Base-by-base conservation (phyloP, 2,888 invertebrate species). In the Polyploca ridens region DNA sequence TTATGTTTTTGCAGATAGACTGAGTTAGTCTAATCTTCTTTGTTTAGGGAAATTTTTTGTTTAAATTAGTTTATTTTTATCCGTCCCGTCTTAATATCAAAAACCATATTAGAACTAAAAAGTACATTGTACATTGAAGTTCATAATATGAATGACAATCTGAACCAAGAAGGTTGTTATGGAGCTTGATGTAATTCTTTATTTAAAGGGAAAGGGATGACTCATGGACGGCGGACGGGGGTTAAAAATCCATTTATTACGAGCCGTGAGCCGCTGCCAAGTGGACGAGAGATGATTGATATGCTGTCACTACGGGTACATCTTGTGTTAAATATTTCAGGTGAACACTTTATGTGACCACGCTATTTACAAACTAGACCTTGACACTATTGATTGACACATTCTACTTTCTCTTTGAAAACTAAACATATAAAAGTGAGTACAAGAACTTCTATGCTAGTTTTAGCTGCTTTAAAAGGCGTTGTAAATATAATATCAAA, bases 161-260 rank as follows among this genome's bases (percentile, higher is more conserved):
- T 19, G 54, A 54, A 19, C n/a, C 10, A 19, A 3, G 19, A 44
- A 3, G 11, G 41, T 41, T 38, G 27, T 10, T 11, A 60, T 44
- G 27, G 61, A 19, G 41, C 61, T 61, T 5, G 16, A 60, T 62
- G 62, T 33, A 38, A 57, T 62, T 62, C 44, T 33, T 58, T 44
- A 54, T 57, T 58, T 49, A 33, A 41, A 49, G 63, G 66, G 66
- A 63, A 64, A 54, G 60, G 65, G 64, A 65, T 65, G 64, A 63
- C 69, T 68, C 68, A 66, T 65, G 65, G 66, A 69, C 33, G 44
- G 27, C 63, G 68, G 64, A 64, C 66, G 66, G 75, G 82, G 77
- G 76, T 83, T 83, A 83, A 84, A 86, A 85, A 84, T 76, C 81
- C 83, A 88, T 88, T 87, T 87, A 83, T 89, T 83, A 88, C 76